A percentile compares a stretch with the other conserved stretches of the same genome.
Conservation (phyloP, 2,113 vertebrate species). For the Ochotona curzoniae region DNA sequence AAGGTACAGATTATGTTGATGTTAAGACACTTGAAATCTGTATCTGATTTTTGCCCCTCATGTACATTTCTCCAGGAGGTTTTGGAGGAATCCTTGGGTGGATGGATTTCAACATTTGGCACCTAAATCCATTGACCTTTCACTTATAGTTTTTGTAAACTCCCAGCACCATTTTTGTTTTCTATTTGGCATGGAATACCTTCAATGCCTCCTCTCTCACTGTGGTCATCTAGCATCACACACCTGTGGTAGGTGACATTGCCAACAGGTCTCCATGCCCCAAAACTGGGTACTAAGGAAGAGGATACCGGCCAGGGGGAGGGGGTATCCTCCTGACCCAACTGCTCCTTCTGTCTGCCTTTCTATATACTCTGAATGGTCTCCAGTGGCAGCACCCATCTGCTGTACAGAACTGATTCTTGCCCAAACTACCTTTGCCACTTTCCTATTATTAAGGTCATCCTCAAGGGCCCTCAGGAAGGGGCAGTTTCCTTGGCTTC, state of each 20-base stretch:
- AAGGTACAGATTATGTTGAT: no score
- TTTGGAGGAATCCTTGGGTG: no score
- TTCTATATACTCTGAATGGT: not conserved
- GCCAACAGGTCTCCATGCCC: not conserved
- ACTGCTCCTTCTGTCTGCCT: not conserved
- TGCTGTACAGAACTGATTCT: not conserved
- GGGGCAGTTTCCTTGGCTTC: not conserved
- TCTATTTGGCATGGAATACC: no score
- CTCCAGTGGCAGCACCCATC: not conserved
- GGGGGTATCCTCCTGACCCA: not conserved
- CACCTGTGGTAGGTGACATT: not conserved
- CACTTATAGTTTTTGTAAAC: no score
- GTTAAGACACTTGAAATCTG: no score
- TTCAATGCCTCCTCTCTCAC: not conserved
- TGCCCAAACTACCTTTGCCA: not conserved
- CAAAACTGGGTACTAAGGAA: not conserved
- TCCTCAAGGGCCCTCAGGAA: not conserved
- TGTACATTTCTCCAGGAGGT: no score
- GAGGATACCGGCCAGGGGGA: no score
- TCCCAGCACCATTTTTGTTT: no score
- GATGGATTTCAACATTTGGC: no score
- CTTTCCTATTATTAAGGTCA: not conserved
- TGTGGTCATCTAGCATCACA: not conserved
- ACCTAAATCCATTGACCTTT: no score
- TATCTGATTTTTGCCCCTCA: no score